A percentile compares a stretch with the other conserved stretches of the same genome.
These are phyloP conservation scores for Trichacis sp. DNA, from an alignment of 2,888 invertebrate species.

Conservation along the genomic window DNA sequence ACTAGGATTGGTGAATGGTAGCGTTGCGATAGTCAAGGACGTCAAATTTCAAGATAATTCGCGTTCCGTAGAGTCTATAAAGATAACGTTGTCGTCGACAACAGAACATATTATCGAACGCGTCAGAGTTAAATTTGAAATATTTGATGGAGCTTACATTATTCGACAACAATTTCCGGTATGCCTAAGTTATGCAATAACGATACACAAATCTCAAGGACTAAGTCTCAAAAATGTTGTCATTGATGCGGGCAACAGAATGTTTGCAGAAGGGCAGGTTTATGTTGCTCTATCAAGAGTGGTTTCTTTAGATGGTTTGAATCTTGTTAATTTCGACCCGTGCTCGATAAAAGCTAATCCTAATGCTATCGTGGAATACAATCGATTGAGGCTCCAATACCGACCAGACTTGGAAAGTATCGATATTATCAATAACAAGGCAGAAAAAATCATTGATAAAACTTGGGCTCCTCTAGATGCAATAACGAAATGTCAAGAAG, in stretches of 20 bases:
- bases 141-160: slow-evolving; percentile 40
- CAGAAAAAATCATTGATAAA: slow-evolving; percentile 1
- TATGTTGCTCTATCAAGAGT: slow-evolving; percentile 48
- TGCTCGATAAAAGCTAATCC: slow-evolving; percentile 29
- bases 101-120: slow-evolving; percentile 20
- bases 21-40: no score
- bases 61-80: no score
- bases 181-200: slow-evolving; percentile 21
- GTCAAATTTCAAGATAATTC: no score
- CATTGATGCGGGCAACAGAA: slow-evolving; percentile 34
- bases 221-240: slow-evolving; percentile 44
- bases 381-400: slow-evolving; percentile 31
- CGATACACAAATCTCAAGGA: slow-evolving; percentile 44
- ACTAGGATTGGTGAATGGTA: no score
- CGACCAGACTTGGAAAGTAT: slow-evolving; percentile 21
- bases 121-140: slow-evolving; percentile 43
- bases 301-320: slow-evolving; percentile 38
- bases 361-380: slow-evolving; percentile 33
- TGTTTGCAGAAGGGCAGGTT: slow-evolving; percentile 31
- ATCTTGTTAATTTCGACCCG: slow-evolving; percentile 46
- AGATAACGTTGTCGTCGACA: no score
- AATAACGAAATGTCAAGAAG: slow-evolving; percentile 12
- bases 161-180: slow-evolving; percentile 46
- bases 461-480: slow-evolving; percentile 19
- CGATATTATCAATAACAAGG: no score